phyloP scores from a whole-genome alignment of 2,888 invertebrate genomes.

The Lottia gigantea region DNA sequence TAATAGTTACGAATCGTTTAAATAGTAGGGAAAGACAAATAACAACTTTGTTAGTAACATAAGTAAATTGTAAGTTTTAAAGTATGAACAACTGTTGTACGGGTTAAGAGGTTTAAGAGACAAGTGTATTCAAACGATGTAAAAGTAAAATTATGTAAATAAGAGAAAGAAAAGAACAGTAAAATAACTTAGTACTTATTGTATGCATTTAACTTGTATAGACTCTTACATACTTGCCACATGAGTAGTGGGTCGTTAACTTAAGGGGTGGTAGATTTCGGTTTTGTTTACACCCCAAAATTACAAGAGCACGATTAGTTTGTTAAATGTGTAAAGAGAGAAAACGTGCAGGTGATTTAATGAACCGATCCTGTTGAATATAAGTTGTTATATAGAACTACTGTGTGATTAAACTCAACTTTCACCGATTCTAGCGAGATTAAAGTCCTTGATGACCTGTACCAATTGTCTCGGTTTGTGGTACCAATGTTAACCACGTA shows the following conservation, averaged over 20 bases:
- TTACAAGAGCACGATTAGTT: conserved; percentile 20
- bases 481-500: too few species aligned
- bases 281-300: conserved; percentile 22
- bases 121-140: too few species aligned
- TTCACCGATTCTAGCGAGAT: not conserved
- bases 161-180: too few species aligned
- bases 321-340: conserved; percentile 18
- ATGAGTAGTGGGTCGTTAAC: conserved; percentile 13
- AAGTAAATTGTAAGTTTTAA: too few species aligned
- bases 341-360: conserved; percentile 15
- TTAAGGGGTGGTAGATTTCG: conserved; percentile 23
- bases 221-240: not conserved
- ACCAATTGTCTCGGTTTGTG: not conserved
- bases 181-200: too few species aligned
- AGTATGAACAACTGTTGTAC: too few species aligned
- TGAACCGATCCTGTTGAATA: conserved; percentile 13
- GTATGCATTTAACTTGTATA: too few species aligned
- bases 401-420: not conserved
- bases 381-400: not conserved
- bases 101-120: too few species aligned
- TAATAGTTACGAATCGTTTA: not conserved
- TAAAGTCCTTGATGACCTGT: not conserved
- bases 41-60: too few species aligned
- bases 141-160: too few species aligned
- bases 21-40: too few species aligned